Evolutionary conservation across 2,113 vertebrate species (phyloP).

Genomic region (Bubo blakistoni): DNA sequence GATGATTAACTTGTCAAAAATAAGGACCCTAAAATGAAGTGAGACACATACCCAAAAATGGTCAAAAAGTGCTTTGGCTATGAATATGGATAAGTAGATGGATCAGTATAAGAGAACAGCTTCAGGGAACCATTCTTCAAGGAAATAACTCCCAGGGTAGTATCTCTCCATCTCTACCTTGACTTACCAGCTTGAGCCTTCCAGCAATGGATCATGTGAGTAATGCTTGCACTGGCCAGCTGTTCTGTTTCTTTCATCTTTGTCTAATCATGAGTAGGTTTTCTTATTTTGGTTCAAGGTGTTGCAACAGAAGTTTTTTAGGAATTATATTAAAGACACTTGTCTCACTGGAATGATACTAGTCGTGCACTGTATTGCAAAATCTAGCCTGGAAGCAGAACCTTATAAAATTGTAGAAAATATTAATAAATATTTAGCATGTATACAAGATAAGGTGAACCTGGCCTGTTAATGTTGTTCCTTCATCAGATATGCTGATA

Average conservation of each 20-base stretch:
- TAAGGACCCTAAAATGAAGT: neutral
- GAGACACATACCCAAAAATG: slow-evolving; percentile 18
- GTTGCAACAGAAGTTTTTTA: neutral
- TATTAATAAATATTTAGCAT: neutral
- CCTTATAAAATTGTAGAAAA: neutral
- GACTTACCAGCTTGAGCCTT: neutral
- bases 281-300: neutral
- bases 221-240: neutral
- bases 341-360: neutral
- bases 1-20: slow-evolving; percentile 42
- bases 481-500: neutral
- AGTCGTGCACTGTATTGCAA: neutral
- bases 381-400: neutral
- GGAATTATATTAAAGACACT: neutral
- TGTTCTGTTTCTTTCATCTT: neutral
- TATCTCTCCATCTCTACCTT: neutral
- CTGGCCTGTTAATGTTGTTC: neutral
- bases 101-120: neutral
- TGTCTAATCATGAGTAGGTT: neutral
- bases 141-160: neutral
- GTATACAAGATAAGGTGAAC: neutral
- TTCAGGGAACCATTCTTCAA: neutral
- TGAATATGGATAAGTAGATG: slow-evolving; percentile 16
- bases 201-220: slow-evolving; percentile 49
- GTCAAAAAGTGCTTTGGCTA: slow-evolving; percentile 20